Conservation (phyloP, 23 tunicate genomes). For the Trididemnum clinides region DNA sequence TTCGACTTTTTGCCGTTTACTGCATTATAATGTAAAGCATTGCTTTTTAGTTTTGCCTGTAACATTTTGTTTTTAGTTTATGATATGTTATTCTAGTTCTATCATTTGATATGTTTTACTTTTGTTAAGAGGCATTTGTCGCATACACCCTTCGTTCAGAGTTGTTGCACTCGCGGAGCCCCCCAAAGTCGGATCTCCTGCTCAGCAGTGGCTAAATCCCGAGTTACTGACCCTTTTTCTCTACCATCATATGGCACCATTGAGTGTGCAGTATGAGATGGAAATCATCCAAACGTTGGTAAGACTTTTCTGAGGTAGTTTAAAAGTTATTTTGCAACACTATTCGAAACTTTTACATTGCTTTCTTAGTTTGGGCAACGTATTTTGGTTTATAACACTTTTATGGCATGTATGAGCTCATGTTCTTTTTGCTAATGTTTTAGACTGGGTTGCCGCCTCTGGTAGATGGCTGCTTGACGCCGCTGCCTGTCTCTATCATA, state of each 20-base stretch:
- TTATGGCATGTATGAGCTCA: too few species aligned
- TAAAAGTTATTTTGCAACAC: too few species aligned
- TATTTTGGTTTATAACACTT: too few species aligned
- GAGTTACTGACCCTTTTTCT: slow-evolving; percentile 84
- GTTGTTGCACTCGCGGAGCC: slow-evolving; percentile 94
- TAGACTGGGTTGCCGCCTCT: too few species aligned
- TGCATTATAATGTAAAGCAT: neutral
- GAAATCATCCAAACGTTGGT: slow-evolving; percentile 82
- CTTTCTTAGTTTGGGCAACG: too few species aligned
- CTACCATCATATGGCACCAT: slow-evolving; percentile 94
- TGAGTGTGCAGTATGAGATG: slow-evolving; percentile 75
- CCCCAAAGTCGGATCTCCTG: slow-evolving; percentile 76
- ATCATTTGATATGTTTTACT: neutral
- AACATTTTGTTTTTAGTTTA: neutral
- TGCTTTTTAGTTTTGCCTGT: neutral
- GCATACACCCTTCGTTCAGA: slow-evolving; percentile 92
- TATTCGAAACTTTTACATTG: too few species aligned
- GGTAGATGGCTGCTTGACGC: too few species aligned
- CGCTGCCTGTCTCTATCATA: too few species aligned
- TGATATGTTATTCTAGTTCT: neutral
- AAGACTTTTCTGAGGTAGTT: too few species aligned
- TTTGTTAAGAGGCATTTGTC: slow-evolving; percentile 31
- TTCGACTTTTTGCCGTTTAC: too few species aligned
- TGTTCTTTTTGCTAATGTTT: too few species aligned
- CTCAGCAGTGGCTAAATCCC: slow-evolving; percentile 88